A percentile compares a stretch with the other conserved stretches of the same genome.
Conservation (phyloP, 37 sponge, comb jelly and placozoan genomes). For the Tethya wilhelma region DNA sequence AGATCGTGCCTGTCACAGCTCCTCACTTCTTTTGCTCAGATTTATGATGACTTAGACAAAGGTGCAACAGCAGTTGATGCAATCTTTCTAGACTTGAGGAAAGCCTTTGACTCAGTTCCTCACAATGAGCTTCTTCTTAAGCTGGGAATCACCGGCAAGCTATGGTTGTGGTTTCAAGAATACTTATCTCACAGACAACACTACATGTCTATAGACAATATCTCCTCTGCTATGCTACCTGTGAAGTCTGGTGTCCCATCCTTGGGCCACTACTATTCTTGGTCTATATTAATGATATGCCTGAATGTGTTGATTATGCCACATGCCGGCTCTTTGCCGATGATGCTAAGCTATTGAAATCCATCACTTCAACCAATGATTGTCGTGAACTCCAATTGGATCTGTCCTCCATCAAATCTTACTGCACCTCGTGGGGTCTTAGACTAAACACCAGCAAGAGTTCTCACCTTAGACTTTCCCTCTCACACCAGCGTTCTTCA, state of each 20-base stretch:
- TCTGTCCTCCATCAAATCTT: background rate
- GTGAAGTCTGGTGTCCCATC: conserved; percentile 22
- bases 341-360: conserved; percentile 7
- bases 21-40: background rate
- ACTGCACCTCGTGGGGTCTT: background rate
- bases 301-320: background rate
- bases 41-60: background rate
- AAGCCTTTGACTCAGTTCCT: conserved; percentile 25
- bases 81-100: conserved; percentile 6
- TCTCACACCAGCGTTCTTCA: background rate
- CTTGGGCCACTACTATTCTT: conserved; percentile 17
- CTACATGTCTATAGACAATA: background rate
- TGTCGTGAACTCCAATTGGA: background rate
- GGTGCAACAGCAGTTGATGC: background rate
- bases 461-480: background rate
- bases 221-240: background rate
- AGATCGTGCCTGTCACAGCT: conserved; percentile 16
- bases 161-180: conserved; percentile 18
- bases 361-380: background rate
- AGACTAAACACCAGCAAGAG: conserved; percentile 9
- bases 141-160: conserved; percentile 11
- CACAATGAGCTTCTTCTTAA: conserved; percentile 17
- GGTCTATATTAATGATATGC: conserved; percentile 18
- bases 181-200: conserved; percentile 7
- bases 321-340: conserved; percentile 7